phyloP scores from a whole-genome alignment of 2,113 vertebrate genomes.

The Myotis yumanensis region DNA sequence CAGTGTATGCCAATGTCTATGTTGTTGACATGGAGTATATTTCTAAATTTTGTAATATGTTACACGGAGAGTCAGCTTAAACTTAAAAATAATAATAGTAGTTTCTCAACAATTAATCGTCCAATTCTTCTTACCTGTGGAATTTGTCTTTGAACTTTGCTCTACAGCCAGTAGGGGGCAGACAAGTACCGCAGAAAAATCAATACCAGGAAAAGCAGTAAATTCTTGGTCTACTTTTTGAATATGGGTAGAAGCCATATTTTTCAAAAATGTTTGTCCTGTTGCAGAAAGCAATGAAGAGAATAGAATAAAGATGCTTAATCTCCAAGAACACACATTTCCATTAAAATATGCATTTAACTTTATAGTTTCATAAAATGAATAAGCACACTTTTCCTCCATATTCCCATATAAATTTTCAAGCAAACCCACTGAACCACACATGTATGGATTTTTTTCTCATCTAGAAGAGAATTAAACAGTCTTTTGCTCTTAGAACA shows the following conservation, averaged over 20 bases:
- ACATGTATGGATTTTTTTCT: neutral
- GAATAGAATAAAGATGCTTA: neutral
- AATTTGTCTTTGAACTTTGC: neutral
- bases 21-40: neutral
- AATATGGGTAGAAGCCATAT: neutral
- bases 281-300: neutral
- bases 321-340: neutral
- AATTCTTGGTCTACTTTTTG: neutral
- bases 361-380: neutral
- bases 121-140: neutral
- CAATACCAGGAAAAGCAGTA: neutral
- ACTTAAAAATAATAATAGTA: neutral
- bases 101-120: neutral
- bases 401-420: neutral
- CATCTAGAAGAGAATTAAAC: neutral
- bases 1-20: neutral
- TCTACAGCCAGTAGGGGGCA: constrained; percentile 37
- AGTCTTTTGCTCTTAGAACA: neutral
- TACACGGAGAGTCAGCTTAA: neutral
- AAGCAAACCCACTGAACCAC: neutral
- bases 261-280: neutral
- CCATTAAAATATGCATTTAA: neutral
- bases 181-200: constrained; percentile 17
- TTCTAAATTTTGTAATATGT: neutral
- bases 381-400: neutral